Evolutionary conservation across 2,888 invertebrate genomes (phyloP).

Genomic region (Bugulina stolonifera): DNA sequence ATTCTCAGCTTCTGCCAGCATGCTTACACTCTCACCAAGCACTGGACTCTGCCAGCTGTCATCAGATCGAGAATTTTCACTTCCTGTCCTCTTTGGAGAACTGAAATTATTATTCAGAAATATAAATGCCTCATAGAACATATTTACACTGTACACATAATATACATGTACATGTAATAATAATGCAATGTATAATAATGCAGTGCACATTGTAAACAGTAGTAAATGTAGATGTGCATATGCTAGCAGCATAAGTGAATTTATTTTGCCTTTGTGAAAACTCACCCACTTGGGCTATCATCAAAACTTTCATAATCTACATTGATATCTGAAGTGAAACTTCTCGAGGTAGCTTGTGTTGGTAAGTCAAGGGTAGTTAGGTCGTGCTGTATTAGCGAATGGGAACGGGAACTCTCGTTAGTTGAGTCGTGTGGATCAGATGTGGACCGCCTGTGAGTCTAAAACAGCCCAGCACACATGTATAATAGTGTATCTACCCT

Average conservation of each 20-base stretch:
- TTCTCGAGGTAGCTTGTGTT: not conserved
- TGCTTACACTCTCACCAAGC: slow-evolving; percentile 20
- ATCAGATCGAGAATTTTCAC: not conserved
- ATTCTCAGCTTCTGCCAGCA: not conserved
- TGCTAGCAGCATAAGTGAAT: too few relatives aligned
- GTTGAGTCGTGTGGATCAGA: not conserved
- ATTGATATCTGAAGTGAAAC: slow-evolving; percentile 22
- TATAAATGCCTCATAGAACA: too few relatives aligned
- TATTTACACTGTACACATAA: too few relatives aligned
- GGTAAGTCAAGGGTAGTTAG: slow-evolving; percentile 17
- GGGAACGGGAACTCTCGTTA: slow-evolving; percentile 7
- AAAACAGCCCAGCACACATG: too few relatives aligned
- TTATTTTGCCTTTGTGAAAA: too few relatives aligned
- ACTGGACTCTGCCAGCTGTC: slow-evolving; percentile 19
- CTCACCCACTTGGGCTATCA: not conserved
- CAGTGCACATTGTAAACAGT: too few relatives aligned
- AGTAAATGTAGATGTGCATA: too few relatives aligned
- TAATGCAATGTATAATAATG: too few relatives aligned
- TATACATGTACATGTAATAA: too few relatives aligned
- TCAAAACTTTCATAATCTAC: slow-evolving; percentile 21
- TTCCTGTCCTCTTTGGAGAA: not conserved
- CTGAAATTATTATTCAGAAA: too few relatives aligned
- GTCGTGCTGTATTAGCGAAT: slow-evolving; percentile 20
- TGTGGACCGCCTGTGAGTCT: not conserved
- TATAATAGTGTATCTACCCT: too few relatives aligned